Evolutionary conservation across 2,888 invertebrate genomes (phyloP).

Genomic region (Athalia circularis): DNA sequence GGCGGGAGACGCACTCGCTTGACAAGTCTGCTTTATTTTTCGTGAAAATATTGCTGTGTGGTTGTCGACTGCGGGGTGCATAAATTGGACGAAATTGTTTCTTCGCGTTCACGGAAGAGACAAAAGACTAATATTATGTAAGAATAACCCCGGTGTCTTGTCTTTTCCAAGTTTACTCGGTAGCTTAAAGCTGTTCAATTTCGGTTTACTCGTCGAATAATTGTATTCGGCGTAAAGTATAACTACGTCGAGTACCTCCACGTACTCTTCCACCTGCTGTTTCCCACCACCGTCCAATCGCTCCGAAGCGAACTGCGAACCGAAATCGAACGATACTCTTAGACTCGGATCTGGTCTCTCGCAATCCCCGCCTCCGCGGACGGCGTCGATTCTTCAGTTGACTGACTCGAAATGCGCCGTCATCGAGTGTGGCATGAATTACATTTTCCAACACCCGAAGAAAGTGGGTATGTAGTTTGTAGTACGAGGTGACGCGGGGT

Average conservation of each 20-base stretch:
- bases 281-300: no score
- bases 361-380: no score
- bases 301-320: no score
- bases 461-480: no score
- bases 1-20: slow-evolving; percentile 31
- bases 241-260: background rate
- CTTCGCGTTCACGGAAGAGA: slow-evolving; percentile 54
- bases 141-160: slow-evolving; percentile 4
- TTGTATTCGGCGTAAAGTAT: background rate
- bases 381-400: no score
- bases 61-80: slow-evolving; percentile 60
- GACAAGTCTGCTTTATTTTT: slow-evolving; percentile 43
- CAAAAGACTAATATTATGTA: slow-evolving; percentile 58
- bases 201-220: slow-evolving; percentile 26
- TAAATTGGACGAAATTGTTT: slow-evolving; percentile 69
- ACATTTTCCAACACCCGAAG: no score
- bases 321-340: no score
- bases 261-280: background rate
- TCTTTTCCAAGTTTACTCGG: slow-evolving; percentile 20
- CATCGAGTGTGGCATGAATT: no score
- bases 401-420: no score
- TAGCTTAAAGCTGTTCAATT: slow-evolving; percentile 22
- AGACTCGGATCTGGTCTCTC: no score
- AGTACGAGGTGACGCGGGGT: no score
- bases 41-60: slow-evolving; percentile 64